Evolutionary conservation across 2,797 vertebrate species (phyloP).

Genomic region (Varecia variegata): DNA sequence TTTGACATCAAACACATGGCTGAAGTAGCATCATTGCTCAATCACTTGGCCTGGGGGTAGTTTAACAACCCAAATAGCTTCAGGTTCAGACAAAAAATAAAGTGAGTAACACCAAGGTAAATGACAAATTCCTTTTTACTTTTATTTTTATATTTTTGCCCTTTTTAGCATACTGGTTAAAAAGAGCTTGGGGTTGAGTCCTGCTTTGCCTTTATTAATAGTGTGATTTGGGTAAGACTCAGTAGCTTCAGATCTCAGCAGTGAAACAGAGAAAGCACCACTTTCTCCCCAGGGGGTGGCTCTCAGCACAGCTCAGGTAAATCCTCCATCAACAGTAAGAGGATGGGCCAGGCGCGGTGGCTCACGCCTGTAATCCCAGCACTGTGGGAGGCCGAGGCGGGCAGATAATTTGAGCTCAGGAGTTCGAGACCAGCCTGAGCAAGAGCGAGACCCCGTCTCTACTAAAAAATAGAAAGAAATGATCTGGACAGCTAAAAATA

Average conservation of each 20-base stretch:
- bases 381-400: too few relatives aligned
- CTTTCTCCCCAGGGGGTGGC: neutral
- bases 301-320: neutral
- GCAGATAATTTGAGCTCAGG: too few relatives aligned
- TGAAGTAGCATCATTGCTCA: conserved; percentile 9
- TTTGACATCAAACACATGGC: conserved; percentile 61
- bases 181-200: neutral
- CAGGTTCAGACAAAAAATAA: conserved; percentile 13
- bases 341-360: too few relatives aligned
- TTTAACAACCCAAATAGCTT: conserved; percentile 41
- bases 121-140: neutral
- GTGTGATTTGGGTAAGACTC: neutral
- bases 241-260: neutral
- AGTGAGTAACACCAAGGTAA: neutral
- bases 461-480: too few relatives aligned
- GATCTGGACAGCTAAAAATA: too few relatives aligned
- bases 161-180: neutral
- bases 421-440: too few relatives aligned
- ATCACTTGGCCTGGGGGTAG: conserved; percentile 26
- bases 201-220: neutral
- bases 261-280: neutral
- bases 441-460: too few relatives aligned
- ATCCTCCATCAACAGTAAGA: neutral
- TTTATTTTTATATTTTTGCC: neutral
- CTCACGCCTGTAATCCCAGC: too few relatives aligned